These are phyloP conservation scores for Malacoraja senta DNA, from an alignment of 2,797 vertebrate species.

Conservation along the genomic window DNA sequence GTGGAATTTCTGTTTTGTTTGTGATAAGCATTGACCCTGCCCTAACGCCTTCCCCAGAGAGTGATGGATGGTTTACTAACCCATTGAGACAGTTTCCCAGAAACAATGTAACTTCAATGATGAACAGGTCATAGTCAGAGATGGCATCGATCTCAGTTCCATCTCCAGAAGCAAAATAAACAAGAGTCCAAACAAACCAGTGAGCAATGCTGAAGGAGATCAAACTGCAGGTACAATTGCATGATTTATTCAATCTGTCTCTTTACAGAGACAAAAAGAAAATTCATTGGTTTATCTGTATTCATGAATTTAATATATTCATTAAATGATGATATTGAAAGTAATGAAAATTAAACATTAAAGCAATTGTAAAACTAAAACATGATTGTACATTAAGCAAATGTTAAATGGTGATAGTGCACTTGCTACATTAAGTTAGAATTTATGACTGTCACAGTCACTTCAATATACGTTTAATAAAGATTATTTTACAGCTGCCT, in stretches of 20 bases:
- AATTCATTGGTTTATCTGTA: not conserved
- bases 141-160: not conserved
- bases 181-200: not conserved
- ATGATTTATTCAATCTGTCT: not conserved
- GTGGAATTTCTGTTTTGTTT: not conserved
- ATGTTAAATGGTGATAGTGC: not conserved
- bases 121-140: not conserved
- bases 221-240: not conserved
- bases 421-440: not conserved
- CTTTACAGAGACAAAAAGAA: not conserved
- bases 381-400: not conserved
- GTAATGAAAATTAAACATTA: slow-evolving; percentile 6
- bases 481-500: slow-evolving; percentile 11
- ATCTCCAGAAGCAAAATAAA: not conserved
- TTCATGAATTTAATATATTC: not conserved
- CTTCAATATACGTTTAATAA: slow-evolving; percentile 22
- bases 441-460: not conserved
- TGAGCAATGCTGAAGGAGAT: not conserved
- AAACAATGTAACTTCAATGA: not conserved
- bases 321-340: not conserved
- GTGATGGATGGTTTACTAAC: not conserved
- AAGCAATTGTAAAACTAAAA: not conserved
- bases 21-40: not conserved
- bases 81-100: not conserved
- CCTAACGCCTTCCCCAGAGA: not conserved